Conservation (phyloP, 2,888 invertebrate genomes). For the Mythimna vitellina region DNA sequence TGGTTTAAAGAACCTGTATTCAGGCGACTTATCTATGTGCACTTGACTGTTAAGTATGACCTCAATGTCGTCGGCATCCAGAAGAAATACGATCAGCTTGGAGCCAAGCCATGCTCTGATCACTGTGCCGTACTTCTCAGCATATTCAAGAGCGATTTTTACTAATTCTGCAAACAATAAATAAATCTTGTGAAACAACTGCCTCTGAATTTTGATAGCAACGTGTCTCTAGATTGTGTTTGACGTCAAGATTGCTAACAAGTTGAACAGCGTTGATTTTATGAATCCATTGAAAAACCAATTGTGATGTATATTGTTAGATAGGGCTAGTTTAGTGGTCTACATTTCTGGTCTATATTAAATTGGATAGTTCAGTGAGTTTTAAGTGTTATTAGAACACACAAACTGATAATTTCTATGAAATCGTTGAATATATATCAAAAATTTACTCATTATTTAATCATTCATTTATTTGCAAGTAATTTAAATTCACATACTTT, state of each 20-base stretch:
- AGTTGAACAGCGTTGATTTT: neutral
- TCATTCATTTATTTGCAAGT: too few relatives aligned
- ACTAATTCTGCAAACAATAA: slow-evolving; percentile 47
- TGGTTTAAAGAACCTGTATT: slow-evolving; percentile 94
- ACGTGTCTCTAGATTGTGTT: neutral
- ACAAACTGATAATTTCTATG: neutral
- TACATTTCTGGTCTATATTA: neutral
- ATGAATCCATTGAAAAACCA: neutral
- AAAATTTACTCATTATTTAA: too few relatives aligned
- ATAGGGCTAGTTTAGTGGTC: neutral
- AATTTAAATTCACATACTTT: too few relatives aligned
- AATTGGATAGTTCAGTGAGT: neutral
- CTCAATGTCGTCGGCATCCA: slow-evolving; percentile 93
- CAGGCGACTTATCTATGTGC: slow-evolving; percentile 94
- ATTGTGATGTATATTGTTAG: neutral
- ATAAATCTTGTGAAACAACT: neutral
- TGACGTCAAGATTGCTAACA: neutral
- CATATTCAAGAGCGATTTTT: slow-evolving; percentile 4
- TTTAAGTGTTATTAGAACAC: neutral
- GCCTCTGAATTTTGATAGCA: neutral
- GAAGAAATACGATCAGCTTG: slow-evolving; percentile 90
- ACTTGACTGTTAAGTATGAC: slow-evolving; percentile 93
- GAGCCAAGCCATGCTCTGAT: slow-evolving; percentile 88
- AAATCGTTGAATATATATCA: too few relatives aligned
- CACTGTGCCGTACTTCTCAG: slow-evolving; percentile 49